Evolutionary conservation across 1,140 invertebrate species (phyloP), one percentile per base, ranked within the genome.

Genomic region (Acromyrmex echinatior): DNA sequence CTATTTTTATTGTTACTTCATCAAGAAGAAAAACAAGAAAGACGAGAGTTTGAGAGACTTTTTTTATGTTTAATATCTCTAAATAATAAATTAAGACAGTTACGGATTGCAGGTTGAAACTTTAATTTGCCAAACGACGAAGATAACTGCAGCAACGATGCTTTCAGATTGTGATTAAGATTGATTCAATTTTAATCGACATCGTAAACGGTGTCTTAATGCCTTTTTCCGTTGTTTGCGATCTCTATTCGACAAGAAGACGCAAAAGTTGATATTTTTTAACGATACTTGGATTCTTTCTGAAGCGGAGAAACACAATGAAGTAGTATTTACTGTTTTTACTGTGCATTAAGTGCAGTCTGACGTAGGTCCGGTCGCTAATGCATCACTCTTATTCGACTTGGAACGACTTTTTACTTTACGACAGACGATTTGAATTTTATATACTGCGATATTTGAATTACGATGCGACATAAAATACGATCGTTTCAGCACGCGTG

Each of bases 381-480:
- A 86, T 77, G 70, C 87, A 79, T 12, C 53, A 25, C 78, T 45
- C 87, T 88, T 88, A 88, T 86, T 77, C 85, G 66, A 86, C 82
- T 88, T 88, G 63, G 70, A 88, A 88, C 77, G 87, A 88, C 85
- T 88, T 88, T 86, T 81, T 86, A 62, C 85, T 88, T 88, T 88
- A 88, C 77, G 87, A 88, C 77, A 85, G 49, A 21, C 76, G 87
- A 88, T 88, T 88, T 88, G 77, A 88, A 88, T 88, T 88, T 88
- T 88, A 88, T 88, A 78, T 78, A 86, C 85, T 70, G 68, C 77
- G 85, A 88, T 88, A 88, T 88, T 88, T 88, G 87, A 88, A 88
- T 88, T 86, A 88, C 70, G 87, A 87, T 62, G 86, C 60, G 45
- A 18, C 81, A 86, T 87, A 87, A 87, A 87, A 78, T 66, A 76